A percentile compares a stretch with the other conserved stretches of the same genome.
Conservation (phyloP, 92 coral and sea anemone species). For the Porites lobata region DNA sequence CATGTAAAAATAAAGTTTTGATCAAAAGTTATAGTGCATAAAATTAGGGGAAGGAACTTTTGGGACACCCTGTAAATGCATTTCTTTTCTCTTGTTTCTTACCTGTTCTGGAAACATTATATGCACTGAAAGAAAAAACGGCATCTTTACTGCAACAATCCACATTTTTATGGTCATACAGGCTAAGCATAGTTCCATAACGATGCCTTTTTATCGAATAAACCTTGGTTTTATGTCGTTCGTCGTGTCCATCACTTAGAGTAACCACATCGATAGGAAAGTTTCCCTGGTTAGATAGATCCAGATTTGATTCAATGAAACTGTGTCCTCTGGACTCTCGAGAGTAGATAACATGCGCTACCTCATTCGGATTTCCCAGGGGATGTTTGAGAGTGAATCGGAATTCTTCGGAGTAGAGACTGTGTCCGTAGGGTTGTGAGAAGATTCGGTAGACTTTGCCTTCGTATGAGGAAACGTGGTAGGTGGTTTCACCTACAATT, state of each 20-base stretch:
- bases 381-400: slow-evolving; percentile 24
- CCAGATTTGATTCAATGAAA: slow-evolving; percentile 1
- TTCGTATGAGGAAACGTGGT: slow-evolving; percentile 31
- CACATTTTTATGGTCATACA: neutral
- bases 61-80: no score
- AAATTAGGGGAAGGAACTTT: no score
- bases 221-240: neutral
- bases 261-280: slow-evolving; percentile 26
- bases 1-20: no score
- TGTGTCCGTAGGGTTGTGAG: slow-evolving; percentile 27
- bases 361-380: slow-evolving; percentile 25
- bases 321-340: neutral
- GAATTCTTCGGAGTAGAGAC: slow-evolving; percentile 29
- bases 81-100: neutral
- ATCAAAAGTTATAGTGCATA: no score
- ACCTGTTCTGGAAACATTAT: slow-evolving; percentile 26
- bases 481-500: slow-evolving; percentile 6
- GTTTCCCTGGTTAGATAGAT: neutral
- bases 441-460: slow-evolving; percentile 12
- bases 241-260: neutral
- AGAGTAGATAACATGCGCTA: slow-evolving; percentile 29
- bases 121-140: slow-evolving; percentile 16
- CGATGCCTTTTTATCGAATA: slow-evolving; percentile 3
- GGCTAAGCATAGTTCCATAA: slow-evolving; percentile 20
- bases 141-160: slow-evolving; percentile 16